Conservation (phyloP, 2,888 invertebrate genomes). For the Agonum fuliginosum region DNA sequence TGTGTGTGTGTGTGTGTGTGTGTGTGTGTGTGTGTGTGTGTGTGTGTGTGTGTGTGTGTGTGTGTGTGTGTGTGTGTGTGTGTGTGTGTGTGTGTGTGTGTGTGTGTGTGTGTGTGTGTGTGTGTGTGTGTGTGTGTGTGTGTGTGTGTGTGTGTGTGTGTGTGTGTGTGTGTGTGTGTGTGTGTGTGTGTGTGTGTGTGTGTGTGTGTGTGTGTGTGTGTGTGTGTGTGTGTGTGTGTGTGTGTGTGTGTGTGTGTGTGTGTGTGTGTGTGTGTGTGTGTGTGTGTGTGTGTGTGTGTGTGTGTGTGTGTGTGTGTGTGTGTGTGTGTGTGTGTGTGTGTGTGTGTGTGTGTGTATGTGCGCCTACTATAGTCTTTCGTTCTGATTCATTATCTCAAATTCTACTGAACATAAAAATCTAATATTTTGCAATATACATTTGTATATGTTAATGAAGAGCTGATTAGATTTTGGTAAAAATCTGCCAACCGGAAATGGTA, state of each 20-base stretch:
- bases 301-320: background rate
- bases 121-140: background rate
- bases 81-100: background rate
- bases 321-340: background rate
- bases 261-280: background rate
- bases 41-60: no score
- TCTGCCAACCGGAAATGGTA: no score
- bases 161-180: background rate
- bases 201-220: background rate
- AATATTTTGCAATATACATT: no score
- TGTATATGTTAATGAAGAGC: no score
- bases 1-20: no score
- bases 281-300: background rate
- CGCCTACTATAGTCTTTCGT: no score
- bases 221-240: background rate
- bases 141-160: background rate
- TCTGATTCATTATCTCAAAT: no score
- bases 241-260: background rate
- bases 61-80: background rate
- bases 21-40: no score
- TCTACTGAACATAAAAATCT: no score
- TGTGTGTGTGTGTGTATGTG: background rate
- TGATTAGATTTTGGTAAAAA: no score
- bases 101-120: background rate
- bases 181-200: background rate